phyloP scores from a whole-genome alignment of 2,113 vertebrate species.

The Ceuthmochares aereus region DNA sequence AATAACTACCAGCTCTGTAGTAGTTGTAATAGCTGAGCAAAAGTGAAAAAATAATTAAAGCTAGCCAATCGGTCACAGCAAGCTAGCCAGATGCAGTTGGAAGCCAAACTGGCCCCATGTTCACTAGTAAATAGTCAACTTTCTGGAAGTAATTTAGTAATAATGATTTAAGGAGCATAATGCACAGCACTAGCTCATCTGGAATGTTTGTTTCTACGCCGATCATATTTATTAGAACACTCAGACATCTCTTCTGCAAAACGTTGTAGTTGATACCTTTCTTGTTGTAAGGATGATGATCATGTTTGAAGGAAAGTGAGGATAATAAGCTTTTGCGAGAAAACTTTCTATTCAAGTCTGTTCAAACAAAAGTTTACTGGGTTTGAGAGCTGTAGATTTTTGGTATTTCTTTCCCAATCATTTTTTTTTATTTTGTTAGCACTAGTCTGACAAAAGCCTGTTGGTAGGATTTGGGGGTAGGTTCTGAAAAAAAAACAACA shows the following conservation, averaged over 20 bases:
- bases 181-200: background rate
- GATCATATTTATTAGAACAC: fast-evolving
- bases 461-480: background rate
- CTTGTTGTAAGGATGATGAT: background rate
- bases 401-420: background rate
- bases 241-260: background rate
- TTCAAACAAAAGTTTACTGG: background rate
- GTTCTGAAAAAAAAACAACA: background rate
- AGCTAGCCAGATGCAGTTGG: background rate
- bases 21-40: background rate
- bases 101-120: background rate
- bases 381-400: background rate
- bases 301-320: background rate
- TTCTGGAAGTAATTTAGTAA: background rate
- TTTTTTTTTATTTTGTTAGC: background rate
- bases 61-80: background rate
- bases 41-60: background rate
- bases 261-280: background rate
- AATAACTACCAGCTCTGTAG: background rate
- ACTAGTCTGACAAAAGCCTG: background rate
- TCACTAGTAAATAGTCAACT: background rate
- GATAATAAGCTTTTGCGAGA: background rate
- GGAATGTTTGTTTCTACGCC: background rate
- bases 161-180: background rate
- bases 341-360: background rate